Evolutionary conservation across 2,113 vertebrate species (phyloP).

Genomic region (Cavia porcellus): DNA sequence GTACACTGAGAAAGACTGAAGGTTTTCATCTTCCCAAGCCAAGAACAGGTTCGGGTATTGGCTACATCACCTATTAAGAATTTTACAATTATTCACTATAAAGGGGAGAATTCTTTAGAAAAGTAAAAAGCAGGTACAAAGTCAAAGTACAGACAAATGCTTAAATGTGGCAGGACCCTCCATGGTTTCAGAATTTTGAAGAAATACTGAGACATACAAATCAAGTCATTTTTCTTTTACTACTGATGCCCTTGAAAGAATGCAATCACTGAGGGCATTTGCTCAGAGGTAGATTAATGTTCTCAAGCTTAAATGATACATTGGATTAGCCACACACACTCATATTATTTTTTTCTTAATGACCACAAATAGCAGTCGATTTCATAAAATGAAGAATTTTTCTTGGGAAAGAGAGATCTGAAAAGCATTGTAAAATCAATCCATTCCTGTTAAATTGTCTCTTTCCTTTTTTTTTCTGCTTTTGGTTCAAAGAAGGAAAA

Average conservation of each 20-base stretch:
- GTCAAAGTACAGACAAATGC: background rate
- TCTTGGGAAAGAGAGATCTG: background rate
- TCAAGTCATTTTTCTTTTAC: constrained; percentile 15
- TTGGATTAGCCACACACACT: background rate
- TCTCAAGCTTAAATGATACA: constrained; percentile 17
- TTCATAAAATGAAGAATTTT: background rate
- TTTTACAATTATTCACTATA: background rate
- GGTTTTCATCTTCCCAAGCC: rapidly evolving
- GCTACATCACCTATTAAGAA: background rate
- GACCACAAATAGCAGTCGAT: constrained; percentile 6
- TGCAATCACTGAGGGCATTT: background rate
- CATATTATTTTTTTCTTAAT: background rate
- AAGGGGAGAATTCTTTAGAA: background rate
- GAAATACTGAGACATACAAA: background rate
- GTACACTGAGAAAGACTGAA: background rate
- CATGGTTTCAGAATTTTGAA: background rate
- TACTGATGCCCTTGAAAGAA: constrained; percentile 11
- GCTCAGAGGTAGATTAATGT: constrained; percentile 28
- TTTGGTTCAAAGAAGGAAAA: background rate
- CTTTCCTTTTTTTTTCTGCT: background rate
- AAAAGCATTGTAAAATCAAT: constrained; percentile 28
- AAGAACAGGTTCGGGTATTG: background rate
- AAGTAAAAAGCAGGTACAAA: background rate
- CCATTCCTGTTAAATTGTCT: background rate
- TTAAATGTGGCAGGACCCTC: too few species aligned